Base-by-base conservation (phyloP, 64 coral and sea anemone species). In the Catalaphyllia jardinei region DNA sequence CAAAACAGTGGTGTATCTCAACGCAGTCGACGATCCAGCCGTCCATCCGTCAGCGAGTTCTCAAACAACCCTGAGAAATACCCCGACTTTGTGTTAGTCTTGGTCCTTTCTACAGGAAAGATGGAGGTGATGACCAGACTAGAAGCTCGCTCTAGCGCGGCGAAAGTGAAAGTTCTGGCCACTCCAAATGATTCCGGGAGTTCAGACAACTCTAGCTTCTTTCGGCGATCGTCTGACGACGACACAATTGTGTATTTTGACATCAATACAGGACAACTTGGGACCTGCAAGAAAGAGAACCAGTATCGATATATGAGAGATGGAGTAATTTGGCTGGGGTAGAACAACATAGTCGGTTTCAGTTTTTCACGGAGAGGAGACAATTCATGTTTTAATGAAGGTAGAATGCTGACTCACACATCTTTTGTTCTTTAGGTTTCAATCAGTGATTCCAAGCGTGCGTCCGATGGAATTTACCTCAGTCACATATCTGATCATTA, bases 71-170 rank as follows among this genome's bases (percentile, higher is more conserved):
- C 38, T 24, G 74, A 22, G 7, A 5, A 19, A 10, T 77, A 77
- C 11, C 33, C 74, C 9, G 31, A 38, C 12, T 77, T 77, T 10
- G 20, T 77, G 19, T 77, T 77, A 11, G 74, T 77, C 74, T 4
- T 42, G 39, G 74, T 50, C 39, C 74, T 77, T 77, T 49, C 74
- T 13, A 77, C 74, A 24, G 74, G 38, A 77, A 77, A 77, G 38
- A 77, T 77, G 74, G 33, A 49, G 31, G 38, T 77, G 49, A 74
- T 69, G 65, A 69, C 65, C 10, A 69, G n/a, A 69, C 65, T 27
- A n/a, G 65, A 69, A 69, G 22, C 65, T 20, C 65, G 65, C n/a
- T 11, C 65, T 27, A 69, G 10, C 5, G 65, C 22, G 25, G 65
- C 65, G n/a, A 20, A 69, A n/a, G 25, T 69, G 22, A 69, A 69